phyloP scores from a whole-genome alignment of 2,113 vertebrate species.

The Spizaetus ornatus region DNA sequence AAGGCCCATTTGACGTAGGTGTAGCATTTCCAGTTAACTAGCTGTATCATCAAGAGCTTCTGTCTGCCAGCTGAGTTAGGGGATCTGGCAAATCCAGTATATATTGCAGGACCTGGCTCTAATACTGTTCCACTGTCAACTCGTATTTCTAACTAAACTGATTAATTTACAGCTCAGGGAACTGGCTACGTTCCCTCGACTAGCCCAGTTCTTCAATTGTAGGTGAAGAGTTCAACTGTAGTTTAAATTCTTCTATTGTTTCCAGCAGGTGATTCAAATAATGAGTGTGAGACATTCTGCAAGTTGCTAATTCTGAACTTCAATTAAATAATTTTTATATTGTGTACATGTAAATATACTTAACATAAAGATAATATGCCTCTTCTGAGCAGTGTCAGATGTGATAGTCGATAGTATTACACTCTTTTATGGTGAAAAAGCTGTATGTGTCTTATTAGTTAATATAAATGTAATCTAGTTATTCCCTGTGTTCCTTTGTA shows the following conservation, averaged over 20 bases:
- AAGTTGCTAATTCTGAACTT: background rate
- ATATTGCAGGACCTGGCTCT: background rate
- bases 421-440: background rate
- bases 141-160: background rate
- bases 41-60: background rate
- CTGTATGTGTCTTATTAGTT: background rate
- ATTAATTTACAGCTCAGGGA: background rate
- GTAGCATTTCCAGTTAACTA: background rate
- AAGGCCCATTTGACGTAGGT: background rate
- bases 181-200: background rate
- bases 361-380: background rate
- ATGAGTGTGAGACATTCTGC: background rate
- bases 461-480: background rate
- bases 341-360: background rate
- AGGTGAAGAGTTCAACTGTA: conserved; percentile 39
- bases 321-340: background rate
- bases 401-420: background rate
- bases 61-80: background rate
- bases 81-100: background rate
- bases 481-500: background rate
- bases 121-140: background rate
- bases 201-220: background rate
- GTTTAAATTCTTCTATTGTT: conserved; percentile 41
- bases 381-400: background rate
- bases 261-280: conserved; percentile 40